These are phyloP conservation scores for Cichladusa arquata DNA, from an alignment of 2,113 vertebrate species.

Conservation along the genomic window DNA sequence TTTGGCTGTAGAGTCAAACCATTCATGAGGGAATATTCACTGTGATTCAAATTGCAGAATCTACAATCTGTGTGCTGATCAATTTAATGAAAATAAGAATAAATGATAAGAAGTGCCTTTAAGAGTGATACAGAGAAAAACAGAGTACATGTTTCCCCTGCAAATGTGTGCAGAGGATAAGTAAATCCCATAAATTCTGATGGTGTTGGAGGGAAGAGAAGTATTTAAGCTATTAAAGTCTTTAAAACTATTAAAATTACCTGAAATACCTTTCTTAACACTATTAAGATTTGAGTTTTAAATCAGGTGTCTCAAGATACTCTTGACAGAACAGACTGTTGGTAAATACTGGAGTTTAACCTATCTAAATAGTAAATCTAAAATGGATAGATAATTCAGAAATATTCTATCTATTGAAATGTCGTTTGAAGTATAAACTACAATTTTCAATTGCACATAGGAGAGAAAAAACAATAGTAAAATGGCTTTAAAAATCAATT, in stretches of 20 bases:
- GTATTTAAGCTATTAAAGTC: background rate
- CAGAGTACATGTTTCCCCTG: background rate
- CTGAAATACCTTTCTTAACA: background rate
- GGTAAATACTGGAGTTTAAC: background rate
- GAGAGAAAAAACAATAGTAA: background rate
- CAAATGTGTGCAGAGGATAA: background rate
- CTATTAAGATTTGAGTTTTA: background rate
- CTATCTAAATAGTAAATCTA: background rate
- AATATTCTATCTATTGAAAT: background rate
- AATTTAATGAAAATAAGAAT: background rate
- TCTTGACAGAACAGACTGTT: background rate
- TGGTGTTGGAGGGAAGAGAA: background rate
- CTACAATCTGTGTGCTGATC: background rate
- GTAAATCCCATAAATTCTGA: background rate
- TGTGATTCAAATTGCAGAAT: background rate
- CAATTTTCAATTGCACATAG: background rate
- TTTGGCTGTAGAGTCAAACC: background rate
- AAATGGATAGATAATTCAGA: background rate
- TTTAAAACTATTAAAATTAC: background rate
- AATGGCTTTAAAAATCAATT: background rate
- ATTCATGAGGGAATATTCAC: background rate
- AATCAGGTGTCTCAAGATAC: background rate
- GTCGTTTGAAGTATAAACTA: background rate
- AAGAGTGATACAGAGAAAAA: background rate
- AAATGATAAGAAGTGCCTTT: background rate